These are phyloP conservation scores for Xenopus borealis DNA, from an alignment of 2,113 vertebrate genomes.

Conservation along the genomic window DNA sequence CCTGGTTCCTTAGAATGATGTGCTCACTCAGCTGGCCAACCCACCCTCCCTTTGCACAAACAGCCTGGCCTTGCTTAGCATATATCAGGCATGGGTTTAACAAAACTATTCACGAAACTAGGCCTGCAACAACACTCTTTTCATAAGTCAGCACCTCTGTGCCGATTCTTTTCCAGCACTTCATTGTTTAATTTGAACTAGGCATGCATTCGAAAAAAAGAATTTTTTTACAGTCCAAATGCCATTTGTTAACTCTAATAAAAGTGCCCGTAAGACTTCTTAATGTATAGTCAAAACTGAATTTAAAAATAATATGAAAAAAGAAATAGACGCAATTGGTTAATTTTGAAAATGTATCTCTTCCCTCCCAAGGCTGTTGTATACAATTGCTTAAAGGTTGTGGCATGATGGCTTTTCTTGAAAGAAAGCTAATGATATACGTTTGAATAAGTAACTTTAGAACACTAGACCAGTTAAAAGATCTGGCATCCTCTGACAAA, in stretches of 20 bases:
- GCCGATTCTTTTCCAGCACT: slow-evolving; percentile 62
- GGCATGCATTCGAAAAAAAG: slow-evolving; percentile 70
- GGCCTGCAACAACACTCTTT: slow-evolving; percentile 76
- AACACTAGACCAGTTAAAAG: too few species aligned
- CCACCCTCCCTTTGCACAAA: slow-evolving; percentile 69
- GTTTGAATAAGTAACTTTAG: too few species aligned
- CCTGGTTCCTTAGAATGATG: slow-evolving; percentile 71
- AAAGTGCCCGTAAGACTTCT: slow-evolving; percentile 53
- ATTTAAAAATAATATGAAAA: background rate
- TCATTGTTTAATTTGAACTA: slow-evolving; percentile 75
- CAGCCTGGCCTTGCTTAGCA: slow-evolving; percentile 77
- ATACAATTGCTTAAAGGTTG: background rate
- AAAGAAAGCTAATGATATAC: background rate
- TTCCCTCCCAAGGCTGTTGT: background rate
- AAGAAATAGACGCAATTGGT: background rate
- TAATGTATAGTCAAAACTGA: slow-evolving; percentile 1
- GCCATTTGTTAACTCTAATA: slow-evolving; percentile 66
- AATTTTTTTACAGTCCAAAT: slow-evolving; percentile 59
- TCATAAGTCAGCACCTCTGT: slow-evolving; percentile 73
- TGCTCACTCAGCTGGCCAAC: slow-evolving; percentile 69
- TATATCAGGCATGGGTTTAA: slow-evolving; percentile 85
- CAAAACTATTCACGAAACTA: slow-evolving; percentile 87
- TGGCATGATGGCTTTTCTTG: background rate
- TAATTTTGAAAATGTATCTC: background rate
- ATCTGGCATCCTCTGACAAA: background rate